A percentile compares a stretch with the other conserved stretches of the same genome.
Conservation (phyloP, 2,888 invertebrate genomes). For the Gryllus longicercus region DNA sequence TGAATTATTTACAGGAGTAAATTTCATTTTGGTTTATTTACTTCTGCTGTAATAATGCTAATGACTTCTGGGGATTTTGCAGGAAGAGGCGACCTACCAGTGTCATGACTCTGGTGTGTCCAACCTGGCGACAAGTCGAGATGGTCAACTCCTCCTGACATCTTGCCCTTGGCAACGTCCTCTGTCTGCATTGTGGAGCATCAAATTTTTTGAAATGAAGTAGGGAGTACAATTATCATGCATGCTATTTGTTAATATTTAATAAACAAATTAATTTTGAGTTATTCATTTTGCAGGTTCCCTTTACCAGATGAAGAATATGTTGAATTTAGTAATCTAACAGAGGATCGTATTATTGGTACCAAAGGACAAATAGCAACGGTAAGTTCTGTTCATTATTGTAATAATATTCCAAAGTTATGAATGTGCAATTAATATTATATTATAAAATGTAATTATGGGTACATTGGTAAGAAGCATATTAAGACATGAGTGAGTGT, state of each 20-base stretch:
- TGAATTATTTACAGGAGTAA: background rate
- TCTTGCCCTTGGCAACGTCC: conserved; percentile 83
- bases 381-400: conserved; percentile 48
- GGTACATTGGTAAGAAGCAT: background rate
- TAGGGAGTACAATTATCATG: conserved; percentile 46
- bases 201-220: conserved; percentile 57
- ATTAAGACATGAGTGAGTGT: no score
- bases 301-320: conserved; percentile 81
- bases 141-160: conserved; percentile 76
- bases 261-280: background rate
- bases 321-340: conserved; percentile 84
- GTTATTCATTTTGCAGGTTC: conserved; percentile 51
- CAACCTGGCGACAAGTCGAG: conserved; percentile 70
- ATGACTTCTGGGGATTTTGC: conserved; percentile 20
- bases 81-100: conserved; percentile 72
- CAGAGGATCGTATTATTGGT: conserved; percentile 83
- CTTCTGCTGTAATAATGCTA: background rate
- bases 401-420: background rate
- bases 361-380: conserved; percentile 80
- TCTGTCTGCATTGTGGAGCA: conserved; percentile 75
- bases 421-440: background rate
- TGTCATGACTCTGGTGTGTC: conserved; percentile 87
- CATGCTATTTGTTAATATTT: conserved; percentile 29
- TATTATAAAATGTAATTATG: background rate
- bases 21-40: background rate